A percentile compares a stretch with the other conserved stretches of the same genome.
Evolutionary conservation across 2,888 invertebrate genomes (phyloP).

Genomic region (Sesia bembeciformis): DNA sequence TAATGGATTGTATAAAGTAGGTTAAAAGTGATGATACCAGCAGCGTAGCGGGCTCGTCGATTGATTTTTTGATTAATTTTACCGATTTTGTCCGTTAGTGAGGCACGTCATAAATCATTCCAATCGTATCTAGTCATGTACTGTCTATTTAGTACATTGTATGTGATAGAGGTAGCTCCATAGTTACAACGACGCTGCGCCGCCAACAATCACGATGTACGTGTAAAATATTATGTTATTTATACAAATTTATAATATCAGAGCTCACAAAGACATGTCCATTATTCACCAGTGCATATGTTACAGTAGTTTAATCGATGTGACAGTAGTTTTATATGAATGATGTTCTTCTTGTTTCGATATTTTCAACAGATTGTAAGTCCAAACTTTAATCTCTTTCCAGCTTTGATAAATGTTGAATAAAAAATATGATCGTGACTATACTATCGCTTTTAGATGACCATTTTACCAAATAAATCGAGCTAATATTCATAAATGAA

Average conservation of each 20-base stretch:
- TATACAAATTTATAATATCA: neutral
- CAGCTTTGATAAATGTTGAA: slow-evolving; percentile 58
- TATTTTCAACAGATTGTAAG: slow-evolving; percentile 35
- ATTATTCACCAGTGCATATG: slow-evolving; percentile 21
- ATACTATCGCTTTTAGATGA: slow-evolving; percentile 61
- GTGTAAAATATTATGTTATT: slow-evolving; percentile 19
- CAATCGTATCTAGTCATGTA: slow-evolving; percentile 56
- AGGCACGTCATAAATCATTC: slow-evolving; percentile 33
- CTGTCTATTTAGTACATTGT: slow-evolving; percentile 36
- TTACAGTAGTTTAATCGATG: slow-evolving; percentile 55
- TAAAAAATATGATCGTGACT: slow-evolving; percentile 41
- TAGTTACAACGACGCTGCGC: slow-evolving; percentile 36
- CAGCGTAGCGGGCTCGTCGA: too few relatives aligned
- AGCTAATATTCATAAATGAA: slow-evolving; percentile 33
- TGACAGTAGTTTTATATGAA: slow-evolving; percentile 56
- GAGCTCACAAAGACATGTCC: slow-evolving; percentile 19
- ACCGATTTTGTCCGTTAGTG: too few relatives aligned
- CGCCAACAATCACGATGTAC: slow-evolving; percentile 40
- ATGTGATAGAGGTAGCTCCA: slow-evolving; percentile 46
- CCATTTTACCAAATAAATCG: slow-evolving; percentile 35
- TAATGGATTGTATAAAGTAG: slow-evolving; percentile 69
- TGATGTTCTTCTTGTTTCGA: slow-evolving; percentile 22
- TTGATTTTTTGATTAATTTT: too few relatives aligned
- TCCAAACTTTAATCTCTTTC: slow-evolving; percentile 44
- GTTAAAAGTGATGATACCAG: slow-evolving; percentile 33